Evolutionary conservation across 2,888 invertebrate genomes (phyloP).

Genomic region (Dolichopus griseipennis): DNA sequence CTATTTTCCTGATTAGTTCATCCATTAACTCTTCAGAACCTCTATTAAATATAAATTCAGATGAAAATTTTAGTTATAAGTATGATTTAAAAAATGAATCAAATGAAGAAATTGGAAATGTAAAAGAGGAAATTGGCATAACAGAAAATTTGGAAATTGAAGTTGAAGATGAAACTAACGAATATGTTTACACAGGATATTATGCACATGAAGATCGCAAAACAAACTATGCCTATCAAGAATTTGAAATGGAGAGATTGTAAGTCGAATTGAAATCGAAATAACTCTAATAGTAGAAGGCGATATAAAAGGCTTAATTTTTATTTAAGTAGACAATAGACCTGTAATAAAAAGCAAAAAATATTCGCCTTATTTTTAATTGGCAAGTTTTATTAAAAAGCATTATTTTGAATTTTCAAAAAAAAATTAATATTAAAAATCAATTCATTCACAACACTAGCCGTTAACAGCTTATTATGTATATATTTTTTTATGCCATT

Average conservation of each 20-base stretch:
- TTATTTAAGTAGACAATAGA: too few species aligned
- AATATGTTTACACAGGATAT: slow-evolving; percentile 18
- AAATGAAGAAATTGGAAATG: slow-evolving; percentile 9
- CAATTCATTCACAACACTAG: too few species aligned
- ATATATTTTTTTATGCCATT: too few species aligned
- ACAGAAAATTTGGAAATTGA: not conserved
- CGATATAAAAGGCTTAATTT: too few species aligned
- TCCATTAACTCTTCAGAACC: not conserved
- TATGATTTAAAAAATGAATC: slow-evolving; percentile 10
- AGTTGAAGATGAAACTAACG: slow-evolving; percentile 14
- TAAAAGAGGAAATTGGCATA: slow-evolving; percentile 7
- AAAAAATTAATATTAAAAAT: too few species aligned
- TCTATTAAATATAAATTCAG: not conserved
- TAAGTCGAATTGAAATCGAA: slow-evolving; percentile 22
- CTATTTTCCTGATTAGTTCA: not conserved
- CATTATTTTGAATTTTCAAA: too few species aligned
- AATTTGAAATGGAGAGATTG: slow-evolving; percentile 29
- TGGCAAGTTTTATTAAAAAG: too few species aligned
- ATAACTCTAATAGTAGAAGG: too few species aligned
- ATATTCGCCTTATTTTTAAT: too few species aligned
- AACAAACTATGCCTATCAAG: slow-evolving; percentile 21
- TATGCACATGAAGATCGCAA: slow-evolving; percentile 17
- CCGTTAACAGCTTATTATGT: too few species aligned
- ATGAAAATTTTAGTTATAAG: not conserved
- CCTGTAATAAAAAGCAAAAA: too few species aligned